phyloP scores from a whole-genome alignment of 2,113 vertebrate genomes.

The cattle (Bos taurus) region DNA sequence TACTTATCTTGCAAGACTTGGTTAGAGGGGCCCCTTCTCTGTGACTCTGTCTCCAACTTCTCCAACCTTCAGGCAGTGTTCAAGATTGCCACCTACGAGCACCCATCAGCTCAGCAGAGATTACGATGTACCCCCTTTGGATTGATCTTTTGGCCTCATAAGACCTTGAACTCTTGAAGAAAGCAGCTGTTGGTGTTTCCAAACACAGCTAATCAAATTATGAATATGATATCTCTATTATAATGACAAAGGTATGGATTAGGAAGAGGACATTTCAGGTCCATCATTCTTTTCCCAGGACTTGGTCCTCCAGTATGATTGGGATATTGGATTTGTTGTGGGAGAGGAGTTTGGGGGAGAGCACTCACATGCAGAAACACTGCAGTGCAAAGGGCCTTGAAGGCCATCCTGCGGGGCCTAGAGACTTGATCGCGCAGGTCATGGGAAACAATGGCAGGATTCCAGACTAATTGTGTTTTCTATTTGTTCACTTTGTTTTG shows the following conservation, averaged over 20 bases:
- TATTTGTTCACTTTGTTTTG: not conserved
- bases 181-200: not conserved
- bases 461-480: not conserved
- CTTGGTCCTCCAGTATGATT: rapidly evolving
- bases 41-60: not conserved
- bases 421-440: not conserved
- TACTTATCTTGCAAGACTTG: not conserved
- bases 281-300: not conserved
- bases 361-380: not conserved
- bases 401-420: not conserved
- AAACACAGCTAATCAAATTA: not conserved
- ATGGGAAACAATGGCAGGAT: not conserved
- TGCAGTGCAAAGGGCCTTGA: not conserved
- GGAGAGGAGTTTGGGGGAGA: not conserved
- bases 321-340: rapidly evolving
- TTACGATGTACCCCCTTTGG: not conserved
- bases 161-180: not conserved
- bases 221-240: not conserved
- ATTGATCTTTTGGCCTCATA: not conserved
- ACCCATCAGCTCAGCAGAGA: not conserved
- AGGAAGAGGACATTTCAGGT: not conserved
- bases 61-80: not conserved
- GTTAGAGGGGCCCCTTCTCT: not conserved
- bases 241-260: not conserved
- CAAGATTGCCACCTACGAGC: not conserved